These are phyloP conservation scores for Drosophila mojavensis DNA, from an alignment of 1,140 invertebrate species.

Conservation along the genomic window DNA sequence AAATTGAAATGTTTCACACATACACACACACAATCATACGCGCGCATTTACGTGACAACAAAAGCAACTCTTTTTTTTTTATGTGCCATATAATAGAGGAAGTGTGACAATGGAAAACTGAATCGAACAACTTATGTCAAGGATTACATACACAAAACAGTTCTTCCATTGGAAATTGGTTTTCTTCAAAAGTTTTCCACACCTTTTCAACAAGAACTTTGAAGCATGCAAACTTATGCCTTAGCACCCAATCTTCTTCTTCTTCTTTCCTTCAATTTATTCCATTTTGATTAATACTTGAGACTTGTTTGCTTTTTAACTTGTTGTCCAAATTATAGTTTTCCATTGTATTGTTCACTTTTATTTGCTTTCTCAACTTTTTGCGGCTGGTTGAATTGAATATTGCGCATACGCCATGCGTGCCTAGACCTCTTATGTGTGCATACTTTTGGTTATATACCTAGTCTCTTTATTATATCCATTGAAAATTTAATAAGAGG, in stretches of 20 bases:
- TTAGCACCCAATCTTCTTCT: background rate
- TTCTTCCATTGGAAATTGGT: conserved; percentile 64
- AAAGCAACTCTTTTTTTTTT: conserved; percentile 34
- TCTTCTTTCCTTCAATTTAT: conserved; percentile 10
- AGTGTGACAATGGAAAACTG: conserved; percentile 69
- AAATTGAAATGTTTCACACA: conserved; percentile 75
- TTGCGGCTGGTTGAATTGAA: conserved; percentile 2
- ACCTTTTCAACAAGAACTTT: conserved; percentile 31
- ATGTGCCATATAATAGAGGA: conserved; percentile 55
- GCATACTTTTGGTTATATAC: too few relatives aligned
- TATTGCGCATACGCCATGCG: conserved; percentile 21
- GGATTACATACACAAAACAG: conserved; percentile 58
- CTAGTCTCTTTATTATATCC: too few relatives aligned
- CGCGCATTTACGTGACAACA: conserved; percentile 66
- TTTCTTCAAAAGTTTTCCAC: conserved; percentile 51
- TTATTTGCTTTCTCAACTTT: conserved; percentile 2
- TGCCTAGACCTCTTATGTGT: too few relatives aligned
- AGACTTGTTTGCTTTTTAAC: conserved; percentile 35
- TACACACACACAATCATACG: conserved; percentile 6
- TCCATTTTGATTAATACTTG: conserved; percentile 43
- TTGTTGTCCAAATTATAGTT: conserved; percentile 34
- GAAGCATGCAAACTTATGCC: conserved; percentile 35
- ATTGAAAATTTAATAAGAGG: too few relatives aligned
- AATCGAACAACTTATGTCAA: conserved; percentile 45
- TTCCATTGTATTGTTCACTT: background rate